phyloP scores from a whole-genome alignment of 2,797 vertebrate genomes.

The Phoxinus dragarum region DNA sequence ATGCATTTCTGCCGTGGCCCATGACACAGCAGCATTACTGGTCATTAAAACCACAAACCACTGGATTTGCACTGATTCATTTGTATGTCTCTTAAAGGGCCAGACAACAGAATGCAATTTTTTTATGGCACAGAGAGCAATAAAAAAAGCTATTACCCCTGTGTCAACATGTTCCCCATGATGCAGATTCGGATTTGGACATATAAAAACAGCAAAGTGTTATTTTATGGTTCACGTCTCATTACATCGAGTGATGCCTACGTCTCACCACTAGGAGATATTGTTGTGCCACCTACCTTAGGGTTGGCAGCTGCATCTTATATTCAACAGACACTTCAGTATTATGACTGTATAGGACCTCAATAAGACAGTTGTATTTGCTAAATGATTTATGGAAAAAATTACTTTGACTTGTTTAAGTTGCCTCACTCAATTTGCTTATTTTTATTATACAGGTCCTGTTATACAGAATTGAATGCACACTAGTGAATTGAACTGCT shows the following conservation, averaged over 20 bases:
- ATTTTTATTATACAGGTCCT: constrained; percentile 41
- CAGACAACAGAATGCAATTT: not conserved
- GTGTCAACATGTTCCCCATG: not conserved
- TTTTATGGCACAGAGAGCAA: not conserved
- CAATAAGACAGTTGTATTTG: constrained; percentile 44
- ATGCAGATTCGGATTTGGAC: not conserved
- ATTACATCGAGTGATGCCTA: constrained; percentile 25
- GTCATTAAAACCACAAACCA: constrained; percentile 22
- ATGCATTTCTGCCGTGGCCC: not conserved
- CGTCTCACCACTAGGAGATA: constrained; percentile 56
- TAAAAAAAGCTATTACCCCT: constrained; percentile 1
- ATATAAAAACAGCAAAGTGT: not conserved
- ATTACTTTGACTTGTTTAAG: constrained; percentile 46
- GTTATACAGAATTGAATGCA: constrained; percentile 19
- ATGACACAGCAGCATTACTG: not conserved
- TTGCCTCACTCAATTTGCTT: constrained; percentile 46
- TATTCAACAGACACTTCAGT: constrained; percentile 14
- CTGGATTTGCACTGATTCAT: not conserved
- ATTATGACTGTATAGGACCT: constrained; percentile 2
- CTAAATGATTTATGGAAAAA: constrained; percentile 52
- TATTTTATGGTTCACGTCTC: constrained; percentile 4
- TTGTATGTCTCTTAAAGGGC: not conserved
- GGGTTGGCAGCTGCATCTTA: not conserved
- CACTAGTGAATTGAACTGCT: constrained; percentile 36
- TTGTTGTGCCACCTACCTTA: constrained; percentile 50